Percentiles rank a stretch among this genome's conserved stretches.
Conservation (phyloP, 1,140 invertebrate genomes). For the Dinothrombium tinctorium region DNA sequence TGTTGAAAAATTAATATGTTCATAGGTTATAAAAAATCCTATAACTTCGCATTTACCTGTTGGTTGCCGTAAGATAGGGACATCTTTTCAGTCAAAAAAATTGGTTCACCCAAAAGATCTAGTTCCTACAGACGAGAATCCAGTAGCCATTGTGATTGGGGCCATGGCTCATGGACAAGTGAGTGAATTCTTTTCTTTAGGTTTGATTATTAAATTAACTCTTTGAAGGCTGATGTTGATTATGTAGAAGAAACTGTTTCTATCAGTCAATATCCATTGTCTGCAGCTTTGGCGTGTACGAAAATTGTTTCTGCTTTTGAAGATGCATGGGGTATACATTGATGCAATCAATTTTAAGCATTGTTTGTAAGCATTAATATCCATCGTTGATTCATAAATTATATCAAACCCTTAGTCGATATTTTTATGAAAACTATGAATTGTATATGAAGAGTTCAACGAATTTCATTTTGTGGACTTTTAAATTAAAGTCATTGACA, state of each 20-base stretch:
- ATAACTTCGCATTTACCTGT: constrained; percentile 82
- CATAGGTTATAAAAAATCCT: constrained; percentile 80
- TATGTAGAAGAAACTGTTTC: constrained; percentile 75
- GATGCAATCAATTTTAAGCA: constrained; percentile 16
- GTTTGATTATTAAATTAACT: constrained; percentile 12
- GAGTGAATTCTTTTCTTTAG: constrained; percentile 15
- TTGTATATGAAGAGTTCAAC: too few relatives aligned
- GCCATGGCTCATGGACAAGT: constrained; percentile 91
- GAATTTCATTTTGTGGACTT: too few relatives aligned
- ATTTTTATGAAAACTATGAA: too few relatives aligned
- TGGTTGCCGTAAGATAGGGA: constrained; percentile 67
- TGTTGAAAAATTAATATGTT: neutral
- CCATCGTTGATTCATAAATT: too few relatives aligned
- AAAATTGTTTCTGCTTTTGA: constrained; percentile 95
- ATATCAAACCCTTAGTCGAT: too few relatives aligned
- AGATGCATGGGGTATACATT: constrained; percentile 71
- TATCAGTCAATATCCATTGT: constrained; percentile 86
- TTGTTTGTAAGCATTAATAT: neutral
- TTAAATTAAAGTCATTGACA: too few relatives aligned
- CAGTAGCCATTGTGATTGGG: constrained; percentile 66
- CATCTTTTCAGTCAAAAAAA: constrained; percentile 63
- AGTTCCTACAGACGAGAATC: constrained; percentile 42
- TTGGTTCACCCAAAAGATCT: constrained; percentile 50
- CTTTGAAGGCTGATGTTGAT: constrained; percentile 44
- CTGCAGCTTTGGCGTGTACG: constrained; percentile 78